Evolutionary conservation across 2,888 invertebrate genomes (phyloP), one percentile per base, ranked within the genome.

Genomic region (Xylocampa areola): DNA sequence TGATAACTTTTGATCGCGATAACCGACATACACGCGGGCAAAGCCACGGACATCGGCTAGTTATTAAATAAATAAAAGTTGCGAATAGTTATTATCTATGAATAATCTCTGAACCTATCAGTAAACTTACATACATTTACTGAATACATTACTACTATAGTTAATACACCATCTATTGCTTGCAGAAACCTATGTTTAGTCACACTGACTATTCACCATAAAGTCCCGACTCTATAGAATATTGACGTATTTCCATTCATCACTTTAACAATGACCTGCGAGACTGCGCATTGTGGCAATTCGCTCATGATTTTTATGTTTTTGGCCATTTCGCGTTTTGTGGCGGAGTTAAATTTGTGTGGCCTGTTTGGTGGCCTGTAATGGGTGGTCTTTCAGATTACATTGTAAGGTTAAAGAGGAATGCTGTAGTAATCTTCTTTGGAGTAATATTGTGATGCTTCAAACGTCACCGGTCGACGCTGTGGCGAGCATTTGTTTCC

Each of bases 161-260:
- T 25, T 14, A 23, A 3, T 32, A 29, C 13, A 23, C 7, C 30
- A 67, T 29, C 68, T 41, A 63, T 23, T 27, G 45, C 61, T 39
- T 32, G n/a, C 32, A 29, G 33, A 52, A 19, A 29, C 23, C 3
- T 17, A 47, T 37, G 40, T 27, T 17, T 32, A 7, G 27, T 35
- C 45, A 67, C 61, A 7, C 45, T 51, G 57, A 35, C 21, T 39
- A 43, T 49, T 43, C 19, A 21, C n/a, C 23, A 35, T 41, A 45
- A n/a, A 36, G 8, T 44, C 35, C 27, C 44, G 44, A 27, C 35
- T 47, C 25, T 21, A 14, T 35, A 25, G 35, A 8, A 21, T 11
- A 52, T 44, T 60, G 61, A 41, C n/a, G 51, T 10, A 60, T 63
- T 63, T 68, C 47, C 62, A 68, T 53, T 36, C 30, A 35, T 68